phyloP scores from a whole-genome alignment of 2,113 vertebrate genomes.

The Brachionichthys hirsutus region DNA sequence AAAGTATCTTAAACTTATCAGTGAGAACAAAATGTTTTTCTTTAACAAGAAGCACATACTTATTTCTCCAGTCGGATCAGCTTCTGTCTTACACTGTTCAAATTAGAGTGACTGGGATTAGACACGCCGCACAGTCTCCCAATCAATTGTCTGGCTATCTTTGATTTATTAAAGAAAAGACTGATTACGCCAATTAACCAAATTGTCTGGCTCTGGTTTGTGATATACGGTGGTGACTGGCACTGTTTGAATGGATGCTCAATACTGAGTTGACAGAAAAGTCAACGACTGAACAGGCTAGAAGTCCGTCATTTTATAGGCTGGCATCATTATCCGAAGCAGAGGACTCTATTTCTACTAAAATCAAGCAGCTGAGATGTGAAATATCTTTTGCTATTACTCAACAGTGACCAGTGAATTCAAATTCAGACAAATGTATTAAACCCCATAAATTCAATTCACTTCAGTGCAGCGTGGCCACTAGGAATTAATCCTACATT shows the following conservation, averaged over 20 bases:
- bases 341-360: constrained; percentile 9
- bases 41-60: constrained; percentile 9
- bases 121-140: constrained; percentile 16
- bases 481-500: too few relatives aligned
- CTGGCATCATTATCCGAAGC: constrained; percentile 6
- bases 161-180: constrained; percentile 66
- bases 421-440: too few relatives aligned
- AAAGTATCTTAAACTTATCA: too few relatives aligned
- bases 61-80: constrained; percentile 18
- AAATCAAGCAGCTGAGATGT: constrained; percentile 32
- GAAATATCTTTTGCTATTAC: not conserved
- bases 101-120: constrained; percentile 25
- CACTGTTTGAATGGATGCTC: constrained; percentile 34
- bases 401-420: constrained; percentile 11
- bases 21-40: not conserved
- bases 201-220: constrained; percentile 54
- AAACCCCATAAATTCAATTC: too few relatives aligned
- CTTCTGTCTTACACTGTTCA: constrained; percentile 9
- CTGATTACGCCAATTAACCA: constrained; percentile 71
- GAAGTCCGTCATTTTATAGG: constrained; percentile 22
- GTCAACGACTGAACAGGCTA: constrained; percentile 23
- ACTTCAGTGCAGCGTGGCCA: too few relatives aligned
- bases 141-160: constrained; percentile 52
- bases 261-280: constrained; percentile 53
- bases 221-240: constrained; percentile 30